Conservation (phyloP, 2,888 invertebrate species). For the Poecilus cupreus region DNA sequence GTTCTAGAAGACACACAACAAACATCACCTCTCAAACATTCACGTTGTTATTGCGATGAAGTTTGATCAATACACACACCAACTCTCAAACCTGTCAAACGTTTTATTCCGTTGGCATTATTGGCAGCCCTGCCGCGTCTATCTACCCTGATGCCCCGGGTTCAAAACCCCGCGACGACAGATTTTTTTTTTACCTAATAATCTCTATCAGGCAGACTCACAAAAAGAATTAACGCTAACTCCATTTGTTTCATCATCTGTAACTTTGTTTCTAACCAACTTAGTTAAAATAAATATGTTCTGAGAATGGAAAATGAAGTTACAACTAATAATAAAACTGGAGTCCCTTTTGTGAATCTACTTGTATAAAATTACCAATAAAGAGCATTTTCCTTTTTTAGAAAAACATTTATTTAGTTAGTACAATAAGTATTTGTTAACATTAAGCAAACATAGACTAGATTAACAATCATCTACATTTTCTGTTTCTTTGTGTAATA, state of each 20-base stretch:
- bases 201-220: too few relatives aligned
- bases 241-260: too few relatives aligned
- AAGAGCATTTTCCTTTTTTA: too few relatives aligned
- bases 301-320: too few relatives aligned
- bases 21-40: conserved; percentile 47
- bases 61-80: not conserved
- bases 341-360: too few relatives aligned
- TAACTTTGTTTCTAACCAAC: too few relatives aligned
- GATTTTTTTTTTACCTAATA: too few relatives aligned
- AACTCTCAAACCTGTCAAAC: not conserved
- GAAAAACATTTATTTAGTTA: conserved; percentile 27
- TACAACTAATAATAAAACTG: too few relatives aligned
- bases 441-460: not conserved
- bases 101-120: not conserved
- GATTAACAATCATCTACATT: conserved; percentile 3
- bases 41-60: not conserved
- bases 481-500: conserved; percentile 71
- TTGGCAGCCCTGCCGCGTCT: not conserved
- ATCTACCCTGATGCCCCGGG: not conserved
- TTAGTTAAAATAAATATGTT: too few relatives aligned
- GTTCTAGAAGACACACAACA: conserved; percentile 46
- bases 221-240: too few relatives aligned
- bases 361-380: too few relatives aligned
- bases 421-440: not conserved
- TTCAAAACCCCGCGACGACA: too few relatives aligned